Conservation (phyloP, 2,888 invertebrate species). For the Rotaria macrura region DNA sequence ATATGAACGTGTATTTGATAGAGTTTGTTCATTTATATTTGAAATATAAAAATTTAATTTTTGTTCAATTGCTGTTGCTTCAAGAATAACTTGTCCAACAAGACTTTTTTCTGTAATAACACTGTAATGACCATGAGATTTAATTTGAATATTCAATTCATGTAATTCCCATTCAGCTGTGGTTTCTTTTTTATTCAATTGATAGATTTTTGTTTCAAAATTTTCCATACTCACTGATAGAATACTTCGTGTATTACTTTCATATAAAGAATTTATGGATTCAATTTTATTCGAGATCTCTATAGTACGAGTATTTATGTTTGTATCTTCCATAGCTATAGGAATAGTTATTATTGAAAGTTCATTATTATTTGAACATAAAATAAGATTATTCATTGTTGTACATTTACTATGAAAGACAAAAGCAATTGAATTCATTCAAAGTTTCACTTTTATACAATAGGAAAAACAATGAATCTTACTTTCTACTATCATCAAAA, state of each 20-base stretch:
- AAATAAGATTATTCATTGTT: background rate
- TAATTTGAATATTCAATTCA: background rate
- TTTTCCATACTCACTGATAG: background rate
- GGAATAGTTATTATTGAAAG: background rate
- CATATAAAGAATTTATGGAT: background rate
- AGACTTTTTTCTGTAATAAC: background rate
- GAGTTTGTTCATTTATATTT: background rate
- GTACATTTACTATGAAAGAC: background rate
- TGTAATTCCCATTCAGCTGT: background rate
- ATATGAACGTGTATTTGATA: conserved; percentile 10
- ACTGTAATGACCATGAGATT: background rate
- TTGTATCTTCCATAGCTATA: background rate
- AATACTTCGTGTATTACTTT: background rate
- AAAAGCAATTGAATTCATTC: background rate
- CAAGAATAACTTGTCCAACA: background rate
- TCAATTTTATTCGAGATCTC: background rate
- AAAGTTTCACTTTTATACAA: background rate
- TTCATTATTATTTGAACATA: background rate
- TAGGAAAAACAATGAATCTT: background rate
- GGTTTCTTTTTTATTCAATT: background rate
- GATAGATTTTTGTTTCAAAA: background rate
- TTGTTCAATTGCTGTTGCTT: background rate
- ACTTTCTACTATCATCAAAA: background rate
- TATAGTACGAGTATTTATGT: background rate
- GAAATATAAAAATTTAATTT: background rate